phyloP scores from a whole-genome alignment of 2,797 vertebrate species.

The Nyctalus aviator region DNA sequence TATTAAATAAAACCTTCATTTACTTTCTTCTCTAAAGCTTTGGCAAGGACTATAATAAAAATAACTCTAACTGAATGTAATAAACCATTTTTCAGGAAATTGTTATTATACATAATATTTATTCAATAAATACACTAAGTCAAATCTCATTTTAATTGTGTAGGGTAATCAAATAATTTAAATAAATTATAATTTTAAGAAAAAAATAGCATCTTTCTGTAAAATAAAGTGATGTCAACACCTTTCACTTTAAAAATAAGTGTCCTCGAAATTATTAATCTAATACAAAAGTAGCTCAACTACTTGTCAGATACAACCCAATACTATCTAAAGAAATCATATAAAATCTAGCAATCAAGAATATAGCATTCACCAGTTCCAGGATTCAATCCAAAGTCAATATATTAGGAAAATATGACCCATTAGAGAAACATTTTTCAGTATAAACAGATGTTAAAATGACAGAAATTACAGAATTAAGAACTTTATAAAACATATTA shows the following conservation, averaged over 20 bases:
- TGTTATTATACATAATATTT: neutral
- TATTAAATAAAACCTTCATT: conserved; percentile 35
- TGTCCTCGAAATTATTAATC: neutral
- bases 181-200: neutral
- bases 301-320: neutral
- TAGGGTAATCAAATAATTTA: neutral
- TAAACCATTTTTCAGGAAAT: conserved; percentile 16
- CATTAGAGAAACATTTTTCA: neutral
- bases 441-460: neutral
- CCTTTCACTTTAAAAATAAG: neutral
- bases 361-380: neutral
- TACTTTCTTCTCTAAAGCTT: neutral
- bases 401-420: neutral
- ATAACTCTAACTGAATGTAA: neutral
- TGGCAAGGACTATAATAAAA: neutral
- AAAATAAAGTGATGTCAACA: neutral
- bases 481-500: neutral
- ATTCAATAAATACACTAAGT: conserved; percentile 24
- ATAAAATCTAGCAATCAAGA: neutral
- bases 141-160: neutral
- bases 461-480: neutral
- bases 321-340: neutral
- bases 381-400: neutral
- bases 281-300: neutral
- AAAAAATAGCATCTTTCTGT: neutral